A percentile compares a stretch with the other conserved stretches of the same genome.
phyloP scores from a whole-genome alignment of 2,888 invertebrate species.

The Nephrotoma appendiculata region DNA sequence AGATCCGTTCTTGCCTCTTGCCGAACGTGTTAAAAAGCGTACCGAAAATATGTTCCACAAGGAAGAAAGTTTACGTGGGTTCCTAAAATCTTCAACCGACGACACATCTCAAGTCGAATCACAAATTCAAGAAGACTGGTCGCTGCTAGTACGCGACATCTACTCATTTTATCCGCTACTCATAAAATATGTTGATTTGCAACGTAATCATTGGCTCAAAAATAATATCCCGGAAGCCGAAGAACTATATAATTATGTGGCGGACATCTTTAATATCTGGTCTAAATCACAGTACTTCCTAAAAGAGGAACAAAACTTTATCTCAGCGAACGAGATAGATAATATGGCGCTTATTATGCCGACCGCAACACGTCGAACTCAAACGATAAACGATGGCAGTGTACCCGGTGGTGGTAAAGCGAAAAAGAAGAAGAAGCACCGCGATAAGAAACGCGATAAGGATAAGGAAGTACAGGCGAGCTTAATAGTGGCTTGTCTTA shows the following conservation, averaged over 20 bases:
- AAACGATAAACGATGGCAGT: constrained; percentile 59
- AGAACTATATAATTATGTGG: constrained; percentile 91
- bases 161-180: constrained; percentile 98
- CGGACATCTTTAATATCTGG: constrained; percentile 98
- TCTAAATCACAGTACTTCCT: constrained; percentile 95
- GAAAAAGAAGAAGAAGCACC: constrained; percentile 87
- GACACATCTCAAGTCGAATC: constrained; percentile 89
- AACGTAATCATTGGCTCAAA: constrained; percentile 94
- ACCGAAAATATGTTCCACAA: constrained; percentile 87
- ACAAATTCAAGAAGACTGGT: constrained; percentile 93
- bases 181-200: constrained; percentile 97
- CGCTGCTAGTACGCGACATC: constrained; percentile 88
- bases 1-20: constrained; percentile 90
- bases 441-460: constrained; percentile 83
- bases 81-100: constrained; percentile 78
- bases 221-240: constrained; percentile 92
- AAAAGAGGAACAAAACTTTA: constrained; percentile 98
- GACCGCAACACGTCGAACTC: constrained; percentile 68
- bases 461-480: constrained; percentile 96
- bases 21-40: constrained; percentile 78
- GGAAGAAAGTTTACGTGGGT: constrained; percentile 82
- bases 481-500: constrained; percentile 95
- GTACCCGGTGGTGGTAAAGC: constrained; percentile 63
- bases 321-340: constrained; percentile 97
- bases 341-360: constrained; percentile 98